Evolutionary conservation across 2,888 invertebrate genomes (phyloP), one percentile per base, ranked within the genome.

Genomic region (Euzophera pinguis): DNA sequence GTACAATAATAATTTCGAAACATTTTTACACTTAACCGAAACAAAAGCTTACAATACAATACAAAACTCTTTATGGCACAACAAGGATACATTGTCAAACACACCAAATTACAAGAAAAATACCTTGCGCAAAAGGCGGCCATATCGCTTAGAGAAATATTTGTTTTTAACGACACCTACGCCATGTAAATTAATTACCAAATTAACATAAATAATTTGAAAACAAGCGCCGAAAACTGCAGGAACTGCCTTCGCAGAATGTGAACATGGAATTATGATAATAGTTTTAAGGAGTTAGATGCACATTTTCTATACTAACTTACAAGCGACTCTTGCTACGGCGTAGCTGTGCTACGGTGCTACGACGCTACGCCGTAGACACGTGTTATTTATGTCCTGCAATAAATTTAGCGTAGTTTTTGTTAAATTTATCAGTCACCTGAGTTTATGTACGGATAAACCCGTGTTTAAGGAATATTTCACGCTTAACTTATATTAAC

Each of bases 281-380:
- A 81, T 86, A 87, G 84, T 84, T 85, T 82, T 73, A 84, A 83
- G 82, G 76, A 82, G 78, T 85, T 81, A 82, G 81, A 79, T 78
- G 75, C 75, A 73, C 77, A 83, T 80, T 82, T 82, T 75, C 72
- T 71, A 72, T 71, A 73, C 72, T 70, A 66, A 71, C 76, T 75
- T 75, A 73, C 75, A 67, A 75, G 69, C 69, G 66, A 63, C 50
- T 66, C 69, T 69, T 68, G 72, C 77, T 79, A 78, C 77, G 73
- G 61, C 65, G 64, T 65, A 65, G 67, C 45, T 5, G 56, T 16
- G 63, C 65, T 69, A 63, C 68, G 64, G 64, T 70, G 75, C 70
- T 71, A 71, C 71, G 72, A 55, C 60, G 72, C 71, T 75, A 76
- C 73, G 75, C 62, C 75, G 81, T 78, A 80, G 78, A 69, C 74